phyloP scores from a whole-genome alignment of 1,140 invertebrate genomes.

The Ephestia elutella region DNA sequence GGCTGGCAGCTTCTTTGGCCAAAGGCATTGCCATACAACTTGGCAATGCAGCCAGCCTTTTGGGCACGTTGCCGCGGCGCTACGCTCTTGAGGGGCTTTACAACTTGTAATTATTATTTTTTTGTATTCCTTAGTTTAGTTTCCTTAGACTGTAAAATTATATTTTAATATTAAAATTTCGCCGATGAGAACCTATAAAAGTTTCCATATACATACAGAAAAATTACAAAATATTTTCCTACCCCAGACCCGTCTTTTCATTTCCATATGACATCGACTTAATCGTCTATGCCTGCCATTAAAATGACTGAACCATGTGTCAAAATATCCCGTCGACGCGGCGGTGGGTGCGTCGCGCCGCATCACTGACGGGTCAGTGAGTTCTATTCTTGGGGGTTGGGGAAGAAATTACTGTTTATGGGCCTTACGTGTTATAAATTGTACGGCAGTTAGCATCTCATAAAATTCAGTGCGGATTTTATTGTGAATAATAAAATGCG shows the following conservation, averaged over 20 bases:
- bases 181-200: too few species aligned
- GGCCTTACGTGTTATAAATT: not conserved
- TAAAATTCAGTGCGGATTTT: not conserved
- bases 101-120: too few species aligned
- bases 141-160: too few species aligned
- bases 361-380: conserved; percentile 12
- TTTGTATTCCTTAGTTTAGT: too few species aligned
- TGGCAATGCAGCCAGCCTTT: too few species aligned
- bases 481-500: too few species aligned
- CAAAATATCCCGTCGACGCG: conserved; percentile 5
- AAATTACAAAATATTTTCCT: not conserved
- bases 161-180: too few species aligned
- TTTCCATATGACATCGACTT: not conserved
- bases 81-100: too few species aligned
- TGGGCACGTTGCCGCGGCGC: too few species aligned
- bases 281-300: not conserved
- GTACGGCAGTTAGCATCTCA: too few species aligned
- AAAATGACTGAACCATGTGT: conserved; percentile 7
- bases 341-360: conserved; percentile 9
- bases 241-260: not conserved
- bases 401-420: not conserved
- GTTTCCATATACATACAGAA: not conserved
- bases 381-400: not conserved
- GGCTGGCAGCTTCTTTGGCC: too few species aligned
- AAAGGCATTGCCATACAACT: too few species aligned